Base-by-base conservation (phyloP, 2,797 vertebrate genomes). In the Epinephelus coioides region DNA sequence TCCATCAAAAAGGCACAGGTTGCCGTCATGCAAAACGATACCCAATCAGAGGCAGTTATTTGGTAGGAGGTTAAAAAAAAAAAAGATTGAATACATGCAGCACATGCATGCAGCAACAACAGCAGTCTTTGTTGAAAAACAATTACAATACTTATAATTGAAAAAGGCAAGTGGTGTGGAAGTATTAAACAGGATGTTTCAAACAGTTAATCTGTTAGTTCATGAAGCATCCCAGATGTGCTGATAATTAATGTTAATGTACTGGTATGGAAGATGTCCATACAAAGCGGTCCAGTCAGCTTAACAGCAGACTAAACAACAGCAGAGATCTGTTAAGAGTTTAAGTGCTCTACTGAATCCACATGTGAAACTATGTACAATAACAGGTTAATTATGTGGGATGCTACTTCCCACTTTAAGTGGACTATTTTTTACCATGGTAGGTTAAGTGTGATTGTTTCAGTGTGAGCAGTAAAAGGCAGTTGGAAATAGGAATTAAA, bases 1-100 rank as follows among this genome's bases (percentile, higher is more conserved):
- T 94, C 86, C 86, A 92, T 95, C 86, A 93, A 82, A 88, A 81
- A 90, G 79, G 86, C 76, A 76, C 77, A 60, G 78, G 81, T 86
- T 79, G 64, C 76, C 43, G 3, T 91, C 80, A 86, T 88, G 88
- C 82, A 79, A 94, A 93, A 86, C 7, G 76, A 76, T 76, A 75
- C 54, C 79, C 67, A 85, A 85, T 89, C 79, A 86, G 59, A 61
- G 62, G 74, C 54, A 57, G 68, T 86, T 82, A 86, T 74, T 46
- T 30, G 49, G 61, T 51, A 30, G 23, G 71, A 67, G 27, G 66
- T 66, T 15, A 23, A 64, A 60, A 53, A 50, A 66, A 63, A 34
- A 66, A 63, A 40, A 50, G 69, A 79, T 10, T 63, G 53, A 76
- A 65, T 34, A 61, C 38, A 34, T 71, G 73, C 27, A 69, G 46